Percentiles rank a stretch among this genome's conserved stretches.
Evolutionary conservation across 2,113 vertebrate species (phyloP).

Genomic region (Cynopterus brachyotis): DNA sequence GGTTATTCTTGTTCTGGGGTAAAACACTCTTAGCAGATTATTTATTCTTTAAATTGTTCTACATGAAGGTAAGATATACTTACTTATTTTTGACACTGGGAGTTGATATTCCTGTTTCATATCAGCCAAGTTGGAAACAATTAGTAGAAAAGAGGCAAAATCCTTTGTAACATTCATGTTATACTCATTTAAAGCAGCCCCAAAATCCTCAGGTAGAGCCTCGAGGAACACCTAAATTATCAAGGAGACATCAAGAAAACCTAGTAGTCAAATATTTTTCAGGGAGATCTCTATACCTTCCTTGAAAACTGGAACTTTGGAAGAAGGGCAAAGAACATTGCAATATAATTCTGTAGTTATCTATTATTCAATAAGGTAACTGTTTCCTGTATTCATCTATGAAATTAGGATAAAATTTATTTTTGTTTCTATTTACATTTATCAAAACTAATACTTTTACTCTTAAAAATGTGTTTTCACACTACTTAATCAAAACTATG

Average conservation of each 20-base stretch:
- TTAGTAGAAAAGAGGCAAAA: conserved; percentile 71
- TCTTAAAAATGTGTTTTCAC: not conserved
- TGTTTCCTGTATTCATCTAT: not conserved
- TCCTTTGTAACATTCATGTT: conserved; percentile 47
- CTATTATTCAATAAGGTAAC: not conserved
- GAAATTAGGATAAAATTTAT: not conserved
- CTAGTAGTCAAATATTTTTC: not conserved
- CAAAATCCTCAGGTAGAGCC: conserved; percentile 72
- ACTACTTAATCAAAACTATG: not conserved
- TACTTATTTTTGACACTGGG: conserved; percentile 68
- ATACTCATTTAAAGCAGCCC: conserved; percentile 55
- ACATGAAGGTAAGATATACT: conserved; percentile 20
- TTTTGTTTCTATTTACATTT: not conserved
- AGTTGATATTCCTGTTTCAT: conserved; percentile 71
- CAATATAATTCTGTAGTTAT: not conserved
- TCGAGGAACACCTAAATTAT: conserved; percentile 72
- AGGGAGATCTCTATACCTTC: not conserved
- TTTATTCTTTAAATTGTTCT: not conserved
- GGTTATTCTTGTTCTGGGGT: not conserved
- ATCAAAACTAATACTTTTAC: not conserved
- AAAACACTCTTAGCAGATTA: not conserved
- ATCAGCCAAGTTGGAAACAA: conserved; percentile 66
- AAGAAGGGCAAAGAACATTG: not conserved
- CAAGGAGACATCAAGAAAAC: conserved; percentile 55
- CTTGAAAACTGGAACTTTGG: not conserved